phyloP scores from a whole-genome alignment of 2,888 invertebrate genomes.

The Mongoloraphidia duomilia region DNA sequence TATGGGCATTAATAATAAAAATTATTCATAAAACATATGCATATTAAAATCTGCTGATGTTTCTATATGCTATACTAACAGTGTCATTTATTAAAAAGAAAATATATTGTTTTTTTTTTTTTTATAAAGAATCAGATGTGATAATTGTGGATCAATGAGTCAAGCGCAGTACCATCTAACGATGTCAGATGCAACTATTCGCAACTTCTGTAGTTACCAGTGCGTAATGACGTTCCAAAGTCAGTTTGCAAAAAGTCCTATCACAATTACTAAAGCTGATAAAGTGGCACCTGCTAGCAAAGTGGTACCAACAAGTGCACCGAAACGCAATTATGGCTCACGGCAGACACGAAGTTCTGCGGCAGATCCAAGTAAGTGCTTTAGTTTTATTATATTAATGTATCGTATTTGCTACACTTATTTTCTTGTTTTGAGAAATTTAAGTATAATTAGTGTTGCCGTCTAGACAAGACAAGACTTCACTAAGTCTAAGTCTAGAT shows the following conservation, averaged over 20 bases:
- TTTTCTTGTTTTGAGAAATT: too few species aligned
- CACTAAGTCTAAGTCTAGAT: too few species aligned
- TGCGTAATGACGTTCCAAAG: conserved; percentile 71
- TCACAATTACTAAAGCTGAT: conserved; percentile 28
- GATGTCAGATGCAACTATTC: conserved; percentile 71
- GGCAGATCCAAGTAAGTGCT: conserved; percentile 1
- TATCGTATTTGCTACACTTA: too few species aligned
- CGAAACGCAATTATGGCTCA: conserved; percentile 28
- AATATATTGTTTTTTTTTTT: neutral
- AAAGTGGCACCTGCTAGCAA: conserved; percentile 21
- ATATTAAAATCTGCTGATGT: too few species aligned
- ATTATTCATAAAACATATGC: too few species aligned
- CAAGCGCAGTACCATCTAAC: conserved; percentile 69
- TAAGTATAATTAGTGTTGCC: too few species aligned
- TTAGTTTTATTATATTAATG: neutral
- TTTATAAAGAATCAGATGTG: conserved; percentile 49
- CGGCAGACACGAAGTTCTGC: conserved; percentile 1
- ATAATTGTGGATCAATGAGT: conserved; percentile 52
- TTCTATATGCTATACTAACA: too few species aligned
- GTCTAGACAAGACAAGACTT: too few species aligned
- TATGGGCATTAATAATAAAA: too few species aligned
- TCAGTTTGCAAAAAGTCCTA: conserved; percentile 40
- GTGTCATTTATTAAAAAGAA: too few species aligned
- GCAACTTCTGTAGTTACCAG: conserved; percentile 71
- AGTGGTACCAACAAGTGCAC: conserved; percentile 38